Evolutionary conservation across 2,797 vertebrate genomes (phyloP), one percentile per base, ranked within the genome.

Genomic region (Hippocampus kuda): DNA sequence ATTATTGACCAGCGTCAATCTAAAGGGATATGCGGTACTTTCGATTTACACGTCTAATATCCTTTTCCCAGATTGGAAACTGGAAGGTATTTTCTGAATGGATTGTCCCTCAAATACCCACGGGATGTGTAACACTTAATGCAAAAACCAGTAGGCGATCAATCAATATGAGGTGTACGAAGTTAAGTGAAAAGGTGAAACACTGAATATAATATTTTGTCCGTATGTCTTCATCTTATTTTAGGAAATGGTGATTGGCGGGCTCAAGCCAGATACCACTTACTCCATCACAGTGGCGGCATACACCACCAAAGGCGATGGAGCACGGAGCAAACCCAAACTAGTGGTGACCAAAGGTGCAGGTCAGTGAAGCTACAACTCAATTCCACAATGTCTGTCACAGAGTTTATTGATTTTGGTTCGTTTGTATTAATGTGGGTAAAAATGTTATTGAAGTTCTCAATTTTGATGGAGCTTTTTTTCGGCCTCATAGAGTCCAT

Each of bases 221-320:
- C 46, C 13, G 3, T 46, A 13, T 26, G 22, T 67, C 2, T 41
- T 38, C 13, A 64, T 48, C 10, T 51, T 20, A 24, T 79, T 72
- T 53, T 54, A 99, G 97, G 97, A 99, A 83, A 96, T 99, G 95
- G 71, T 96, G 85, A 96, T 99, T 74, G 88, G 93, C 77, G 92
- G 95, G 77, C 91, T 99, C 68, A 93, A 96, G 87, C 94, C 97
- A 0, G 95, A 99, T 88, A 99, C 95, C 42, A 89, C 93, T 13
- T 99, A 99, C 84, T 99, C 97, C 81, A 91, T 99, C 87, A 99
- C 95, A 0, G 97, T 99, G 74, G 96, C 97, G 11, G 97, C 97
- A 4, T 99, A 99, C 89, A 99, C 97, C 84, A 98, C 97, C 91
- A 99, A 99, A 84, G 97, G 97, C 66, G 97, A 99, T 44, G 97